phyloP scores from a whole-genome alignment of 2,888 invertebrate species.

The Tineola bisselliella region DNA sequence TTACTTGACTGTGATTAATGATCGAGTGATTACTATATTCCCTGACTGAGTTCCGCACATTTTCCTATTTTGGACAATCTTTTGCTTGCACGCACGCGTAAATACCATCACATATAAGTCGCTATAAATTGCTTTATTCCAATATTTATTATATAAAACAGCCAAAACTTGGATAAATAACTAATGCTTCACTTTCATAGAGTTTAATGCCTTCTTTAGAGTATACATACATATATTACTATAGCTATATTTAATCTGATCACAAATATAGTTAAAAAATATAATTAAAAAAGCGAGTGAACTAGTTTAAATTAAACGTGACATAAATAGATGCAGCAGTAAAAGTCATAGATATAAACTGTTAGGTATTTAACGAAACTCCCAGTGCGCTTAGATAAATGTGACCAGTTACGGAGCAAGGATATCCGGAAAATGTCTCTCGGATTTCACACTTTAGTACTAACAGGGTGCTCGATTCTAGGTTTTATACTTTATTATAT shows the following conservation, averaged over 20 bases:
- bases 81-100: not conserved
- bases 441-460: not conserved
- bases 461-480: not conserved
- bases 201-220: too few species aligned
- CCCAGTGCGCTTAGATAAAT: constrained; percentile 6
- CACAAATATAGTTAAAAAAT: too few species aligned
- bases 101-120: too few species aligned
- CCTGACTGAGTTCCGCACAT: constrained; percentile 9
- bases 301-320: too few species aligned
- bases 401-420: not conserved
- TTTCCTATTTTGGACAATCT: not conserved
- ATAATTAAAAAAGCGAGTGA: too few species aligned
- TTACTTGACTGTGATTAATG: not conserved
- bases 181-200: too few species aligned
- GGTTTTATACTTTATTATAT: not conserved
- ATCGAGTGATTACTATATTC: constrained; percentile 7
- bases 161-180: too few species aligned
- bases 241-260: too few species aligned
- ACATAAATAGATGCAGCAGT: not conserved
- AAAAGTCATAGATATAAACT: not conserved
- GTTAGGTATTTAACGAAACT: not conserved
- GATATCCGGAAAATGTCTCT: not conserved
- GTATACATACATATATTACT: too few species aligned
- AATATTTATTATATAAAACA: too few species aligned
- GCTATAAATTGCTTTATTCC: too few species aligned